phyloP scores from a whole-genome alignment of 1,140 invertebrate species.

The Nylanderia fulva region DNA sequence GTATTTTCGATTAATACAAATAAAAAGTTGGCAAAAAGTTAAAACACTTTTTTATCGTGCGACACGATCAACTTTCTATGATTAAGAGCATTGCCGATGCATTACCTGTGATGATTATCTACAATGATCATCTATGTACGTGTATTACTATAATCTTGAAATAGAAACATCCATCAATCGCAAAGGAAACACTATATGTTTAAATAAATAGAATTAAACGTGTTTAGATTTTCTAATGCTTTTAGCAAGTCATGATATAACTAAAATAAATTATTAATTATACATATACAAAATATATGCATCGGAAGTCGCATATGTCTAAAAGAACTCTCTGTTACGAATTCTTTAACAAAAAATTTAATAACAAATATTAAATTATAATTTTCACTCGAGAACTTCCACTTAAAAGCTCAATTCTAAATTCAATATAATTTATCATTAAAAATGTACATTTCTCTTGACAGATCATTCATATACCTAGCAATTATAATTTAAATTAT shows the following conservation, averaged over 20 bases:
- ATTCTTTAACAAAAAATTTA: background rate
- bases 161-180: background rate
- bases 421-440: background rate
- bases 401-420: background rate
- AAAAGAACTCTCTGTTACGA: background rate
- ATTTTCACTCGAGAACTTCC: background rate
- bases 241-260: constrained; percentile 14
- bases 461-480: background rate
- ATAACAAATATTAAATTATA: background rate
- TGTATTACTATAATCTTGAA: background rate
- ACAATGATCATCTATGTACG: constrained; percentile 32
- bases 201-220: constrained; percentile 43
- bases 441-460: background rate
- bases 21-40: constrained; percentile 11
- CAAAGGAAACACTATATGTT: background rate
- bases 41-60: constrained; percentile 8
- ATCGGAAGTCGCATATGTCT: background rate
- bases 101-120: constrained; percentile 39
- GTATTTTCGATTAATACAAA: background rate
- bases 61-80: background rate
- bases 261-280: constrained; percentile 9
- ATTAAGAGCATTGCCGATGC: constrained; percentile 16
- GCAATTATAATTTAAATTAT: background rate
- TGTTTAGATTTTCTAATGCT: constrained; percentile 3
- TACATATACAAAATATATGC: background rate